A percentile compares a stretch with the other conserved stretches of the same genome.
Conservation (phyloP, 2,113 vertebrate genomes). For the Archilochus colubris region DNA sequence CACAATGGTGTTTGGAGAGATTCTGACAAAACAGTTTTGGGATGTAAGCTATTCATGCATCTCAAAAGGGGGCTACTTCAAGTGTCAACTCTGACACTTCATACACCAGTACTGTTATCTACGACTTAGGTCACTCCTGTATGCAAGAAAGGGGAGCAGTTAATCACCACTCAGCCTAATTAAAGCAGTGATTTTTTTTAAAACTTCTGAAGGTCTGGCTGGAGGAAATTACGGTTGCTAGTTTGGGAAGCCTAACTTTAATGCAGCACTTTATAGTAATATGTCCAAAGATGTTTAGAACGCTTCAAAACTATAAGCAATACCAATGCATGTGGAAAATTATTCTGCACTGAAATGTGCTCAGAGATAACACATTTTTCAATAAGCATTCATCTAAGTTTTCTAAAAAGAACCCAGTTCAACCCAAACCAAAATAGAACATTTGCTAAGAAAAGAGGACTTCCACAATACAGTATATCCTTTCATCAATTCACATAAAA, state of each 20-base stretch:
- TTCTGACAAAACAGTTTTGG: background rate
- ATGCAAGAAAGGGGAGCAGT: background rate
- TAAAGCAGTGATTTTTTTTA: background rate
- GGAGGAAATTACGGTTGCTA: background rate
- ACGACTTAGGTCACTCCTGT: background rate
- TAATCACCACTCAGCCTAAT: background rate
- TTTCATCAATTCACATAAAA: background rate
- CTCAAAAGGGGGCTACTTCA: background rate
- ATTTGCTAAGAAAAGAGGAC: background rate
- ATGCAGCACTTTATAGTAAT: background rate
- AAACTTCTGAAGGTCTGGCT: background rate
- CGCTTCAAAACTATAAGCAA: background rate
- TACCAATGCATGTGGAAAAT: background rate
- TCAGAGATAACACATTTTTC: background rate
- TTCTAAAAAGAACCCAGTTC: background rate
- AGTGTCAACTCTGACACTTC: background rate
- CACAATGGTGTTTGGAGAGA: background rate
- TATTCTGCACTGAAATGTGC: background rate
- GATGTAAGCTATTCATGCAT: background rate
- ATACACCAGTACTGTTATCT: background rate
- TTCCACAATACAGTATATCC: background rate
- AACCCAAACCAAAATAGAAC: background rate
- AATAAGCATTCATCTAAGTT: background rate
- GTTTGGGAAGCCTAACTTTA: background rate
- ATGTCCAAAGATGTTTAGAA: background rate